Percentiles rank a stretch among this genome's conserved stretches.
phyloP scores from a whole-genome alignment of 2,797 vertebrate genomes.

The Sitta carolinensis region DNA sequence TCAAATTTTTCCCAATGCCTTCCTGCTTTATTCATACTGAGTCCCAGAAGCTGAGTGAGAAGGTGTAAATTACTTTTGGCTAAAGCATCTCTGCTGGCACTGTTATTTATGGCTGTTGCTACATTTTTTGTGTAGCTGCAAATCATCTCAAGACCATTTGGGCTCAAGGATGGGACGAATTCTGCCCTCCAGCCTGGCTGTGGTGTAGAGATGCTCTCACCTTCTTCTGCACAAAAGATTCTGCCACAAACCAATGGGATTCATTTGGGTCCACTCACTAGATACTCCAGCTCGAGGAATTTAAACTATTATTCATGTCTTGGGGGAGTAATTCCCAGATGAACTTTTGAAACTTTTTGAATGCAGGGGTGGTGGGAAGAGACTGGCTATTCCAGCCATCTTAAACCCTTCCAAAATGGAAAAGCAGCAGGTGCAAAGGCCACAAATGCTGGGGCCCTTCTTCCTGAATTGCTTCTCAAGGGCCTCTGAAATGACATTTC shows the following conservation, averaged over 20 bases:
- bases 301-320: slow-evolving; percentile 22
- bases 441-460: slow-evolving; percentile 41
- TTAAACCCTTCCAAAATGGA: slow-evolving; percentile 54
- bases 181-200: fast-evolving
- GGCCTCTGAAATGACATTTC: slow-evolving; percentile 8
- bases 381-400: slow-evolving; percentile 43
- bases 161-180: neutral
- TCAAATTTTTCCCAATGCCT: neutral
- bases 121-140: neutral
- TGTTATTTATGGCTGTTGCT: neutral
- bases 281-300: neutral
- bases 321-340: neutral
- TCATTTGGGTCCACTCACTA: neutral
- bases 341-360: slow-evolving; percentile 15
- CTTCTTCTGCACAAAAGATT: neutral
- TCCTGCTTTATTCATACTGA: neutral
- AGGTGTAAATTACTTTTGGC: neutral
- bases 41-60: neutral
- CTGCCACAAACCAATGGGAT: neutral
- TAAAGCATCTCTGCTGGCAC: neutral
- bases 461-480: slow-evolving; percentile 20
- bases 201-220: neutral
- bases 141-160: neutral
- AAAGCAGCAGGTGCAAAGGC: slow-evolving; percentile 45
- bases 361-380: slow-evolving; percentile 40